Evolutionary conservation across 1,140 invertebrate species (phyloP).

Genomic region (Lethrus apterus): DNA sequence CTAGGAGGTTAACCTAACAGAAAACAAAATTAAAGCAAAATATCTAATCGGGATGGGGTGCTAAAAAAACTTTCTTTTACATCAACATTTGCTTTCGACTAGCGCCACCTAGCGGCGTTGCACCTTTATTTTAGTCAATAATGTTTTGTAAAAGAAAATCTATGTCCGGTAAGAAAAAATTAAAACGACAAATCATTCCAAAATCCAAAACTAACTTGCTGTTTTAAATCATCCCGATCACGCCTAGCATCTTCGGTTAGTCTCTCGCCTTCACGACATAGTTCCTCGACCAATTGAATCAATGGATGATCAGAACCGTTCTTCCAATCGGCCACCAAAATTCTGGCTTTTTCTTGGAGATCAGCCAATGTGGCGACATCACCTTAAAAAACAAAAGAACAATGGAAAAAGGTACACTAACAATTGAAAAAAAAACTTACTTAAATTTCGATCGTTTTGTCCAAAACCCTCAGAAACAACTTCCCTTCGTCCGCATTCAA

Average conservation of each 20-base stretch:
- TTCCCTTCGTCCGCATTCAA: constrained; percentile 49
- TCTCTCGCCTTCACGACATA: constrained; percentile 53
- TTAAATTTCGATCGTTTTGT: constrained; percentile 30
- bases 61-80: no score
- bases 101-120: no score
- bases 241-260: constrained; percentile 54
- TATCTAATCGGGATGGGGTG: no score
- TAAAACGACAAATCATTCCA: no score
- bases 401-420: not conserved
- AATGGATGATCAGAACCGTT: constrained; percentile 42
- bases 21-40: no score
- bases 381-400: constrained; percentile 23
- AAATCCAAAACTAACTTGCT: constrained; percentile 51
- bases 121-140: no score
- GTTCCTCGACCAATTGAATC: constrained; percentile 53
- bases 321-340: constrained; percentile 41
- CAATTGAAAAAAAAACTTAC: not conserved
- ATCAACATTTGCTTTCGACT: no score
- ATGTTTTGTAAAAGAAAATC: no score
- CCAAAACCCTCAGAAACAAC: constrained; percentile 59
- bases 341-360: constrained; percentile 45
- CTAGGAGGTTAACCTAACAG: no score
- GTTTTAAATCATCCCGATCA: constrained; percentile 61
- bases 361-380: constrained; percentile 32
- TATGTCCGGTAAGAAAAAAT: no score